A percentile compares a stretch with the other conserved stretches of the same genome.
Evolutionary conservation across 1,140 invertebrate genomes (phyloP).

Genomic region (Cephus cinctus): DNA sequence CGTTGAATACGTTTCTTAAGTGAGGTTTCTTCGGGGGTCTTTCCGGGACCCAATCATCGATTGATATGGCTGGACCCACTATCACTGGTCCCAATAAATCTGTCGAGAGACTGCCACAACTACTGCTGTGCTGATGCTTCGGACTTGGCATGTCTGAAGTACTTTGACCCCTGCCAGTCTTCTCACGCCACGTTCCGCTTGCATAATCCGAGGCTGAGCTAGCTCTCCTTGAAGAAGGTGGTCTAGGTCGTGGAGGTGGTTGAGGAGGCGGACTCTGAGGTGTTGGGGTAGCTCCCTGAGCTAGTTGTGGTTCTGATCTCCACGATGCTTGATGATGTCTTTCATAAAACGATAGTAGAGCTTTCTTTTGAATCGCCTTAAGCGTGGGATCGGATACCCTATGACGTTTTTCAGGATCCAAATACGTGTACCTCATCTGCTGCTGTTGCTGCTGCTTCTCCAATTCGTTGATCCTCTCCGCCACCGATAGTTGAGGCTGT

Average conservation of each 20-base stretch:
- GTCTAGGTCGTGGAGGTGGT: constrained; percentile 59
- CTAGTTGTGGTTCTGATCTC: constrained; percentile 64
- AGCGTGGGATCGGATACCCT: constrained; percentile 74
- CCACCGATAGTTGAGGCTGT: constrained; percentile 64
- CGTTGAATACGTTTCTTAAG: constrained; percentile 57
- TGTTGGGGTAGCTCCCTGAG: constrained; percentile 37
- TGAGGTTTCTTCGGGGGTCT: constrained; percentile 74
- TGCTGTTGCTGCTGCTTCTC: constrained; percentile 60
- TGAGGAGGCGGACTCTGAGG: constrained; percentile 56
- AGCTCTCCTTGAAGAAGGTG: constrained; percentile 60
- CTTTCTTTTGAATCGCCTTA: constrained; percentile 86
- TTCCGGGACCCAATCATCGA: constrained; percentile 73
- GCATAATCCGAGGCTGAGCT: constrained; percentile 71
- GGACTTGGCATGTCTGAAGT: constrained; percentile 38
- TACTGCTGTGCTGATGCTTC: constrained; percentile 62
- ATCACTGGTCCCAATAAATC: constrained; percentile 65
- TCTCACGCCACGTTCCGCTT: constrained; percentile 49
- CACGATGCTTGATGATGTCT: constrained; percentile 67
- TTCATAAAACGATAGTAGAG: constrained; percentile 81
- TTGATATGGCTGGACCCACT: constrained; percentile 63
- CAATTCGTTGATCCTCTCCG: constrained; percentile 73
- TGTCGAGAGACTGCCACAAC: constrained; percentile 63
- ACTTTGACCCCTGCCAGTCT: constrained; percentile 24
- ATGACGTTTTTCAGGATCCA: constrained; percentile 76
- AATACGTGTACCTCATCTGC: constrained; percentile 66